These are phyloP conservation scores for Chaetops frenatus DNA, from an alignment of 2,113 vertebrate genomes.

Conservation along the genomic window DNA sequence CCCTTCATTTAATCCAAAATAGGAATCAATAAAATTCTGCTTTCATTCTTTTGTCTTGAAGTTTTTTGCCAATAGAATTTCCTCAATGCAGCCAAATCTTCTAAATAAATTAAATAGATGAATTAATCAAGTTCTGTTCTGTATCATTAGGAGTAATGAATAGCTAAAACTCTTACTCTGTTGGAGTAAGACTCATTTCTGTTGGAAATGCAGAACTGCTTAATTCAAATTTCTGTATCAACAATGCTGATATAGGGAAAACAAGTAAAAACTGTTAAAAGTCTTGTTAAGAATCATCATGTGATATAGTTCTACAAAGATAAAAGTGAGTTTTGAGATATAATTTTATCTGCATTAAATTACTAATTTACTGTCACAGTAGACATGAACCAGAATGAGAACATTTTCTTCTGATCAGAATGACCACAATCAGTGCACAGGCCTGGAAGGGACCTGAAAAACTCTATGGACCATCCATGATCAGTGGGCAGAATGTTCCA, in stretches of 20 bases:
- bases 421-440: neutral
- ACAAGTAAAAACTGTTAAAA: neutral
- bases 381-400: neutral
- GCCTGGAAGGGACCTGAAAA: neutral
- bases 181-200: neutral
- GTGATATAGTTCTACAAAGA: neutral
- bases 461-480: neutral
- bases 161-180: constrained; percentile 19
- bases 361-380: neutral
- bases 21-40: neutral
- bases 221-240: constrained; percentile 26
- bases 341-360: neutral
- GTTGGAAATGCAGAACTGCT: constrained; percentile 21
- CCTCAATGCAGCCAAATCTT: neutral
- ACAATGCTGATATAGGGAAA: neutral
- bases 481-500: neutral
- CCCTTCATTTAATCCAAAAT: neutral
- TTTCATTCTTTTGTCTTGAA: neutral
- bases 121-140: constrained; percentile 60
- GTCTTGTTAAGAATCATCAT: neutral
- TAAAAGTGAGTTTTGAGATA: neutral
- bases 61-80: neutral
- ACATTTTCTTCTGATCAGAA: neutral
- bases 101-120: constrained; percentile 53
- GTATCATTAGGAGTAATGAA: constrained; percentile 47